phyloP scores from a whole-genome alignment of 2,888 invertebrate species.

The Abscondita cerata region DNA sequence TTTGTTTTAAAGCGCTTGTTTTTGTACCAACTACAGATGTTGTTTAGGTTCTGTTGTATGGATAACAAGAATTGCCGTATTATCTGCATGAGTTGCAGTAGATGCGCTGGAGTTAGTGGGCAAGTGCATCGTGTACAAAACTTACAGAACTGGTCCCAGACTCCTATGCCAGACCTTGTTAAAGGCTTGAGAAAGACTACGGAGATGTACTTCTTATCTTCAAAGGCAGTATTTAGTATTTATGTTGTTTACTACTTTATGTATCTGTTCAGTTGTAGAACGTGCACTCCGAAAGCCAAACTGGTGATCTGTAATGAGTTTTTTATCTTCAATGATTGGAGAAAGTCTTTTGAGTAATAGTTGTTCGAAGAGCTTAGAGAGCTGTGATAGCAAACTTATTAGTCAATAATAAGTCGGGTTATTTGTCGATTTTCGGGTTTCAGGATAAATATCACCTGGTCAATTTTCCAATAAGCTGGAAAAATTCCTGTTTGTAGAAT shows the following conservation, averaged over 20 bases:
- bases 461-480: slow-evolving; percentile 8
- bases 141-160: too few relatives aligned
- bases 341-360: not conserved
- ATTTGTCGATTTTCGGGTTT: slow-evolving; percentile 6
- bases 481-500: not conserved
- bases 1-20: slow-evolving; percentile 32
- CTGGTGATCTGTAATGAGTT: not conserved
- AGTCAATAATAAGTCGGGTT: not conserved
- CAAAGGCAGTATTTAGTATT: not conserved
- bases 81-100: slow-evolving; percentile 34
- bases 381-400: slow-evolving; percentile 8
- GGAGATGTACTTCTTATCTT: too few relatives aligned
- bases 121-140: not conserved
- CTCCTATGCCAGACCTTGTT: too few relatives aligned
- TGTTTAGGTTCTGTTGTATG: slow-evolving; percentile 19
- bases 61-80: slow-evolving; percentile 32
- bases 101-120: slow-evolving; percentile 11
- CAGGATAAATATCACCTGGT: not conserved
- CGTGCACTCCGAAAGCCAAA: not conserved
- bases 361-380: not conserved
- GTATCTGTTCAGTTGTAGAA: too few relatives aligned
- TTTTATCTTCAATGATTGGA: slow-evolving; percentile 5
- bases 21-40: slow-evolving; percentile 25
- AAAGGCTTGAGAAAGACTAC: too few relatives aligned
- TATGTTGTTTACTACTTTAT: too few relatives aligned